Conservation (phyloP, 2,113 vertebrate genomes). For the Dendropsophus ebraccatus region DNA sequence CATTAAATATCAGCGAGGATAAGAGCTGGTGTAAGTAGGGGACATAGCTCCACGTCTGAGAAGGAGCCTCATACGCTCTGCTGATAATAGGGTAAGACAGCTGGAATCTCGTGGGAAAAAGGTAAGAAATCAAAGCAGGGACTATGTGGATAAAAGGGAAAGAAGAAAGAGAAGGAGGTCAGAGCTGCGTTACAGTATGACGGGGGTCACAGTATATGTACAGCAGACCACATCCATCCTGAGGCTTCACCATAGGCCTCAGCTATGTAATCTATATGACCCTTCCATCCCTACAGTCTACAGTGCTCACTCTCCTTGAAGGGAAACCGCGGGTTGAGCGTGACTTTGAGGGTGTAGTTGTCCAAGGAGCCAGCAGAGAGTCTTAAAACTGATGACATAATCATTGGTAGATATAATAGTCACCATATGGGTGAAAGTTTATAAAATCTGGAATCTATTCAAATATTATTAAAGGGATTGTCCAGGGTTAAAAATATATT, state of each 20-base stretch:
- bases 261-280: neutral
- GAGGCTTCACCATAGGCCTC: neutral
- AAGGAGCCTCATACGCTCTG: constrained; percentile 21
- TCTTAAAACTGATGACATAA: neutral
- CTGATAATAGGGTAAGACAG: constrained; percentile 49
- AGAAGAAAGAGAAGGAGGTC: neutral
- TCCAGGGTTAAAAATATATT: no score
- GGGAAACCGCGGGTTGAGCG: neutral
- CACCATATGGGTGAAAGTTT: neutral
- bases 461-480: no score
- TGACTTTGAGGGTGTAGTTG: constrained; percentile 1
- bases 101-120: constrained; percentile 10
- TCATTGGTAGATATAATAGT: neutral
- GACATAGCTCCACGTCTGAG: neutral
- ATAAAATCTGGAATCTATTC: neutral
- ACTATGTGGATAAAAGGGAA: neutral
- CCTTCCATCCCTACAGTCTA: neutral
- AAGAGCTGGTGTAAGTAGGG: neutral
- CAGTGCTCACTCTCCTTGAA: neutral
- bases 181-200: neutral
- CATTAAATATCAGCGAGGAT: constrained; percentile 6
- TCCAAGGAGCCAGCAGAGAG: neutral
- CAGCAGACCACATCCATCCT: neutral
- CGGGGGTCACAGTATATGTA: neutral
- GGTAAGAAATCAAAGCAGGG: constrained; percentile 30